Base-by-base conservation (phyloP, 2,797 vertebrate species). In the Cheirogaleus major region DNA sequence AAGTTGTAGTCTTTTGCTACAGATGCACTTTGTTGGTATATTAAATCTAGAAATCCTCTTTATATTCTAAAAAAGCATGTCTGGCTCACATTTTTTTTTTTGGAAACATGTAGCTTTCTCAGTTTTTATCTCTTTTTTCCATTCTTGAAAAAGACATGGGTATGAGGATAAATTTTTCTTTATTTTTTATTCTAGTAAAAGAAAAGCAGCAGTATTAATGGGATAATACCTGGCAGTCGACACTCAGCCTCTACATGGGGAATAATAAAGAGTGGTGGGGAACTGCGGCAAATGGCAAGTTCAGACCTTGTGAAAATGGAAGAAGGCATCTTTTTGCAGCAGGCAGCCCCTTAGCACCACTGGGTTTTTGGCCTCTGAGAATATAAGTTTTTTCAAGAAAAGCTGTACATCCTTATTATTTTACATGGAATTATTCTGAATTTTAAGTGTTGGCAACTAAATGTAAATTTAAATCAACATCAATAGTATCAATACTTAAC, bases 1-100 rank as follows among this genome's bases (percentile, higher is more conserved):
- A 87, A 72, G 25, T 30, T 81, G 30, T 69, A 35, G 84, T 90
- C 57, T 94, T 96, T 81, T 57, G n/a, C 55, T 59, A 59, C 25
- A 69, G 84, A 88, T 57, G 73, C 2, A 38, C 76, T 95, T 96
- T 48, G 57, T 79, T 96, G 90, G 27, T 25, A 7, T n/a, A 61
- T 84, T 92, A 95, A 93, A 69, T 70, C n/a, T 22, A 69, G 70
- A 81, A 87, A 87, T 85, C 67, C 48, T 78, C 32, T 63, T 80
- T 55, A 13, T 41, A 32, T 38, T 89, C 61, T 61, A 38, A 76
- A 89, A 69, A 82, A 78, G 38, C 15, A 38, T 20, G 18, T 67
- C 73, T 95, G 79, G 35, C 57, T 95, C n/a, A 80, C 35, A 38
- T 6, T 35, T 67, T 8, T 35, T 45, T 45, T 75, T 65, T 76